Base-by-base conservation (phyloP, 2,113 vertebrate species). In the Morphnarchus princeps region DNA sequence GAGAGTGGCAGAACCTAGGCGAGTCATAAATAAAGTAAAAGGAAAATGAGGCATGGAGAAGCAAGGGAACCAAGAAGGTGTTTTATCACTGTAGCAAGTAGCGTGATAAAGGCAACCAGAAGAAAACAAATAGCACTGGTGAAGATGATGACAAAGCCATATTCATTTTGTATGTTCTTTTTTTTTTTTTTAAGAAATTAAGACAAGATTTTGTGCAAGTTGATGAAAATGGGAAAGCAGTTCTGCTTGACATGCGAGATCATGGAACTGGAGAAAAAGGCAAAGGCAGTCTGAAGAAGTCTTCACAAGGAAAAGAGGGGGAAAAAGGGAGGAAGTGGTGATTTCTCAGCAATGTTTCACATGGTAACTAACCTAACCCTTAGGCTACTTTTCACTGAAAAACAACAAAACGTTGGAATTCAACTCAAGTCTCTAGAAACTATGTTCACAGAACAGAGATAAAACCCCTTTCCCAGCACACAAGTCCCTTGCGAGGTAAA, bases 1-100 rank as follows among this genome's bases (percentile, higher is more conserved):
- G 22, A 65, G 36, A 95, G n/a, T 8, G 20, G 38, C 0, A 95
- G 57, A 67, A 80, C 14, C 49, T 34, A 42, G 17, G 12, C 13
- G 78, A 87, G 21, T 40, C 16, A 50, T 61, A 95, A 62, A 73
- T 40, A 61, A 88, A 86, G 49, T 15, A 50, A 82, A 94, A 80
- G 40, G 36, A 82, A 89, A 94, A 73, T 2, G 0, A 71, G 66
- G 19, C n/a, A 58, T 1, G 13, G 65, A 93, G 47, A 90, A 88
- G 71, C 0, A 0, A 90, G 38, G 21, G 25, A 69, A 62, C 20
- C 28, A 74, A 57, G 11, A 72, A 52, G 16, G 4, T 47, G 65
- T 2, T 45, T 3, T 10, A 80, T 69, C 61, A 54, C 55, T 21
- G 18, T 0, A 77, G 40, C 31, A 63, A 80, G 45, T 1, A n/a